Base-by-base conservation (phyloP, 2,888 invertebrate species). In the Standfussiana lucernea region DNA sequence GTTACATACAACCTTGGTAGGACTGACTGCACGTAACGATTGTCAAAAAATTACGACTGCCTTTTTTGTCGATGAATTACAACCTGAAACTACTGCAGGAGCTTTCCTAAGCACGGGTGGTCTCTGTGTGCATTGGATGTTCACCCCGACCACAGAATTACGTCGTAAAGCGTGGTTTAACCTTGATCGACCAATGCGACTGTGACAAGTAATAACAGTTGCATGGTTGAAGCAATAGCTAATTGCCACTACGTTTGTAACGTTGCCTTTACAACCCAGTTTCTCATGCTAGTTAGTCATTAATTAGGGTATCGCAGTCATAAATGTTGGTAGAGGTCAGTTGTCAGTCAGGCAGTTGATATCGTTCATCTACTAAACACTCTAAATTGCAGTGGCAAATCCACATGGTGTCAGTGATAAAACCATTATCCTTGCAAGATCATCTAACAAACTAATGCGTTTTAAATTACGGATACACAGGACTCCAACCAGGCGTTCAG, bases 401-500 rank as follows among this genome's bases (percentile, higher is more conserved):
- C 28, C 4, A 18, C 37, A 28, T 15, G 28, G 53, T 10, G 21
- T 15, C 35, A 47, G 21, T 42, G 40, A 75, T 75, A 64, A 64
- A 62, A 75, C 53, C n/a, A 68, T 68, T 68, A 61, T 61, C 37
- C 77, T 24, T 35, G 35, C 47, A 70, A 62, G 66, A 83, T 62
- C 42, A 59, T 78, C 78, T 66, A 62, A 83, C 47, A 72, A 50
- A 42, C 42, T 73, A 73, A 82, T 71, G 56, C 62, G 67, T 67
- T 79, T 70, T 79, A 59, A 70, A 83, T 84, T 79, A 82, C 79
- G 24, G 24, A 53, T 74, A 77, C 21, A 56, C 56, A 72, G 61
- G 32, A 80, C 76, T 81, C 50, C 65, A 76, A 80, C 53, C 62
- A 71, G 72, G 45, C 76, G 70, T 85, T 65, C 47, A 85, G 35